These are phyloP conservation scores for Himantopus leucocephalus DNA, from an alignment of 2,113 vertebrate genomes.

Conservation along the genomic window DNA sequence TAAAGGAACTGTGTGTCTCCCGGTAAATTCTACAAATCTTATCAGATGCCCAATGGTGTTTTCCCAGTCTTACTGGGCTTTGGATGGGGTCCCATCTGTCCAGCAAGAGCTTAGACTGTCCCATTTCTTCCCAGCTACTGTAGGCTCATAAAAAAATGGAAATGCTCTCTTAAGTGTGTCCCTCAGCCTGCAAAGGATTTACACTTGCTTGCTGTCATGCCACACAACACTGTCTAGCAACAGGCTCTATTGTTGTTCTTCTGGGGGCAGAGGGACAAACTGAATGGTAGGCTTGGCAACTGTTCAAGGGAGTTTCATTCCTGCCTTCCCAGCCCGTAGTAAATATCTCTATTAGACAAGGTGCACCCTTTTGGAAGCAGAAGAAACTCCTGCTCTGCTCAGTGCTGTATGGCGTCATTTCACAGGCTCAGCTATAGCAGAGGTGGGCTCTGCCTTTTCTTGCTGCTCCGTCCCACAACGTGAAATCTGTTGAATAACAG, in stretches of 20 bases:
- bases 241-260: neutral
- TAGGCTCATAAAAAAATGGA: fast-evolving
- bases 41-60: neutral
- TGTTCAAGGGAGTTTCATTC: neutral
- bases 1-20: neutral
- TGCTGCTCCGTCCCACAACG: fast-evolving
- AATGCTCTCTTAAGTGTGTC: neutral
- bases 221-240: neutral
- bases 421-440: neutral
- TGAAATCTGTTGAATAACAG: neutral
- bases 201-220: neutral
- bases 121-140: neutral
- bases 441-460: neutral
- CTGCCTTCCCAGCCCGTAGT: neutral
- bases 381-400: neutral
- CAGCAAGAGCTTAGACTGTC: neutral
- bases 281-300: constrained; percentile 28
- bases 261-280: neutral
- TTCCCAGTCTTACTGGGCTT: neutral
- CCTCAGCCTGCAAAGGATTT: neutral
- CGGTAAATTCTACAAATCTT: neutral
- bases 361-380: neutral
- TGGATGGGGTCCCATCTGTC: neutral
- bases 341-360: constrained; percentile 47
- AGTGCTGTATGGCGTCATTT: neutral